A percentile compares a stretch with the other conserved stretches of the same genome.
Conservation (phyloP, 2,797 vertebrate species). For the Anabas testudineus region DNA sequence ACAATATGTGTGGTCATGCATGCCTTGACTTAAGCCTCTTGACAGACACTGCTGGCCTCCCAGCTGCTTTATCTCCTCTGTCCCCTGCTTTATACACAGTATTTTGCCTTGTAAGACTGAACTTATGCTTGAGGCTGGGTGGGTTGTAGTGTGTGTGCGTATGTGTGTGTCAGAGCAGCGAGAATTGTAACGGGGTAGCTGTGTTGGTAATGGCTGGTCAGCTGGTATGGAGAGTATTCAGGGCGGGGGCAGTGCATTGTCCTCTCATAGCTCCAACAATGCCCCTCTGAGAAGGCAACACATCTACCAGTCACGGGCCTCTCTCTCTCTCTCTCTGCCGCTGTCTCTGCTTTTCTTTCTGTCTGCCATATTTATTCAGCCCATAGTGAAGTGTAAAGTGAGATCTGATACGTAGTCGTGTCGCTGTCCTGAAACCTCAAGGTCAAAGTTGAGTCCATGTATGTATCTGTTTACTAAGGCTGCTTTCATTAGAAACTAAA, state of each 20-base stretch:
- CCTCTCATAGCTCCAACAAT: conserved; percentile 85
- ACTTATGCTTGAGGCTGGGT: conserved; percentile 56
- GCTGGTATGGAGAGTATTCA: conserved; percentile 88
- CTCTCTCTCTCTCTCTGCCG: conserved; percentile 57
- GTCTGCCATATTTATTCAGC: conserved; percentile 75
- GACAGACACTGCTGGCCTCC: conserved; percentile 59
- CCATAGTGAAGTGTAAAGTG: conserved; percentile 61
- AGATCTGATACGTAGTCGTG: conserved; percentile 51
- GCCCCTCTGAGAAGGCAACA: conserved; percentile 81
- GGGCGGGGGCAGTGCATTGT: conserved; percentile 85
- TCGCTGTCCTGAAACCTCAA: conserved; percentile 52
- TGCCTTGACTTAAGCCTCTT: conserved; percentile 69
- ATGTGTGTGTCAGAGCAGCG: conserved; percentile 48
- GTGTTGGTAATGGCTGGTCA: conserved; percentile 85
- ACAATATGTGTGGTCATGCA: conserved; percentile 63
- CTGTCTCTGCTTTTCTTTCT: conserved; percentile 73
- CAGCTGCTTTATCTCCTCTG: conserved; percentile 63
- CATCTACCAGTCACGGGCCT: conserved; percentile 83
- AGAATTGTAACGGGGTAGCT: conserved; percentile 74
- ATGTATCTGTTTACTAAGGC: neutral
- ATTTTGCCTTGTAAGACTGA: conserved; percentile 58
- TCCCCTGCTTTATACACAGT: conserved; percentile 37
- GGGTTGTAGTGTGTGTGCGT: conserved; percentile 27
- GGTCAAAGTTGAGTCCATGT: conserved; percentile 25
- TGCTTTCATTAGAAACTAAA: no score